Conservation (phyloP, 2,113 vertebrate genomes). For the Bufo gargarizans region DNA sequence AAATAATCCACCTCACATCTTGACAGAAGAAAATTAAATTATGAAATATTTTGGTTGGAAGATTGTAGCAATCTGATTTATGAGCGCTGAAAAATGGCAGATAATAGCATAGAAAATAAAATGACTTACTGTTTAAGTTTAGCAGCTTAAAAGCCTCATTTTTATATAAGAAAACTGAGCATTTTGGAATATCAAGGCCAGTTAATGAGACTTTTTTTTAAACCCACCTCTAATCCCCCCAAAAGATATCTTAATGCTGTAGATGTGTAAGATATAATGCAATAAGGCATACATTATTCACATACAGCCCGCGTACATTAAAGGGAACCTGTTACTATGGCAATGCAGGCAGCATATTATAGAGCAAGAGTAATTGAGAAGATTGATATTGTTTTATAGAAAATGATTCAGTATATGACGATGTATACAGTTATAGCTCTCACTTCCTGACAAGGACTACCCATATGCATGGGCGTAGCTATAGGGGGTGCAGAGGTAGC, state of each 20-base stretch:
- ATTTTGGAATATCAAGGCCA: not conserved
- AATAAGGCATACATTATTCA: no score
- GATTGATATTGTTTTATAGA: no score
- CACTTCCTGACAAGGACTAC: no score
- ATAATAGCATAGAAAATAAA: not conserved
- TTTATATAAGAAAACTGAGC: not conserved
- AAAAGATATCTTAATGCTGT: not conserved
- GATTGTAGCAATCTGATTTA: not conserved
- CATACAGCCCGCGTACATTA: no score
- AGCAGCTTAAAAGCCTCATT: not conserved
- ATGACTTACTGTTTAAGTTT: not conserved
- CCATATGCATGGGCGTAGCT: no score
- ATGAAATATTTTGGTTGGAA: not conserved
- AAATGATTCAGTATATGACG: no score
- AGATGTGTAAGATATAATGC: no score
- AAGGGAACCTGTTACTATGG: no score
- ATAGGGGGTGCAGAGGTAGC: no score
- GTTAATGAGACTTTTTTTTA: not conserved
- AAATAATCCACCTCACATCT: conserved; percentile 12
- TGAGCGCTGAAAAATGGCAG: not conserved
- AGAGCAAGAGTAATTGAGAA: no score
- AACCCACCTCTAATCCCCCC: not conserved
- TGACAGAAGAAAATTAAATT: conserved; percentile 4
- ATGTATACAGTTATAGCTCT: no score
- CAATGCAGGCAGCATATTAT: no score